A percentile compares a stretch with the other conserved stretches of the same genome.
Evolutionary conservation across 2,113 vertebrate genomes (phyloP).

Genomic region (Otolemur garnettii): DNA sequence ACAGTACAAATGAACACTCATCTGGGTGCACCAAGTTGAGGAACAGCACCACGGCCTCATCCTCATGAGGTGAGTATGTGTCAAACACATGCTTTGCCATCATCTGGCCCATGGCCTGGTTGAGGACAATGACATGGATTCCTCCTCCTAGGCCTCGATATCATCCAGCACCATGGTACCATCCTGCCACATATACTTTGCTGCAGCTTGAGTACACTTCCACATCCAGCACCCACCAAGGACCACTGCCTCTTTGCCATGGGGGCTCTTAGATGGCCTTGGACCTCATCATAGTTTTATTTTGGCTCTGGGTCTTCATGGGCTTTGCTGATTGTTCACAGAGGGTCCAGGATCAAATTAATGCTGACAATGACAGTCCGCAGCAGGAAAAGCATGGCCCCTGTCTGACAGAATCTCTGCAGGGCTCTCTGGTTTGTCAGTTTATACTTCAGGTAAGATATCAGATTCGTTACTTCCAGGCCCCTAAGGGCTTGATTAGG

Average conservation of each 20-base stretch:
- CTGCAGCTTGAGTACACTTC: constrained; percentile 98
- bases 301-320: constrained; percentile 91
- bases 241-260: constrained; percentile 88
- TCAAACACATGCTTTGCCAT: constrained; percentile 99
- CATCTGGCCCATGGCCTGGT: constrained; percentile 98
- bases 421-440: too few relatives aligned
- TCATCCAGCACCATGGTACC: constrained; percentile 98
- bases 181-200: constrained; percentile 97
- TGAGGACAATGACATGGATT: constrained; percentile 97
- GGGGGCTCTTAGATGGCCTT: constrained; percentile 92
- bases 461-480: too few relatives aligned
- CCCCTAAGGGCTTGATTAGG: too few relatives aligned
- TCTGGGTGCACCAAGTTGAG: constrained; percentile 98
- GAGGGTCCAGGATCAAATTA: constrained; percentile 97
- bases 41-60: constrained; percentile 99
- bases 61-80: constrained; percentile 98
- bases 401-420: constrained; percentile 86
- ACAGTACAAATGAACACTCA: constrained; percentile 97
- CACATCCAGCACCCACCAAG: constrained; percentile 94
- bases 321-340: constrained; percentile 93
- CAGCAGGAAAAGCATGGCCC: constrained; percentile 94
- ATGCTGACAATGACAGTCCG: constrained; percentile 98
- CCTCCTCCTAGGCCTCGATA: constrained; percentile 94
- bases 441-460: too few relatives aligned
- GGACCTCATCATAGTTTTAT: constrained; percentile 93